Evolutionary conservation across 2,797 vertebrate species (phyloP), one percentile per base, ranked within the genome.

Genomic region (Phrynocephalus guinanensis): DNA sequence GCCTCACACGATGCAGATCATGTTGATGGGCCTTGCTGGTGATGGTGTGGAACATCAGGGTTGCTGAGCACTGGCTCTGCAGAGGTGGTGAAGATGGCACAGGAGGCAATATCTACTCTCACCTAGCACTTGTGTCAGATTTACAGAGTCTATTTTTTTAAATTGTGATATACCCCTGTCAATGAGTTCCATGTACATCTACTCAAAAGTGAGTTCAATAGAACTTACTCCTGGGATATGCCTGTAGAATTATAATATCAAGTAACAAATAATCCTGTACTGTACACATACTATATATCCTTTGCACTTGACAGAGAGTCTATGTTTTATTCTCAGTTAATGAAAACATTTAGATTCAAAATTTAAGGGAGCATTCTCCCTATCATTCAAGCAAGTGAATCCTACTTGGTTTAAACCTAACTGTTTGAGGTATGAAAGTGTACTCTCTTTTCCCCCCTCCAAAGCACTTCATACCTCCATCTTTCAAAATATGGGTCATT

Each of bases 161-260:
- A 73, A 8, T 33, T 84, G 22, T 75, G 52, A 38, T 1, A 50
- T 2, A n/a, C n/a, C 26, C 30, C 44, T 77, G 72, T 44, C 56
- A 81, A 30, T 44, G 20, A 44, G 38, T 48, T 5, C 8, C 10
- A 30, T 20, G 56, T 18, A 30, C 10, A 7, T 11, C n/a, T 63
- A 79, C n/a, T 79, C 52, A 81, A 30, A 81, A 66, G 13, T 81
- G 24, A 38, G 20, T 81, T 81, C 79, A 81, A 26, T 81, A 60
- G 18, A 20, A 81, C 15, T 30, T 60, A 60, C 78, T 60, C 78
- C 52, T 52, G 30, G 18, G n/a, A 60, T 10, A 13, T 56, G 13
- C 52, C 50, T 77, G 24, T 63, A 80, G 18, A 18, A 38, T 10
- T 63, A 56, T 52, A 30, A 20, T n/a, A n/a, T 80, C 18, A 76